Evolutionary conservation across 2,113 vertebrate species (phyloP).

Genomic region (Australoheros scitulus): DNA sequence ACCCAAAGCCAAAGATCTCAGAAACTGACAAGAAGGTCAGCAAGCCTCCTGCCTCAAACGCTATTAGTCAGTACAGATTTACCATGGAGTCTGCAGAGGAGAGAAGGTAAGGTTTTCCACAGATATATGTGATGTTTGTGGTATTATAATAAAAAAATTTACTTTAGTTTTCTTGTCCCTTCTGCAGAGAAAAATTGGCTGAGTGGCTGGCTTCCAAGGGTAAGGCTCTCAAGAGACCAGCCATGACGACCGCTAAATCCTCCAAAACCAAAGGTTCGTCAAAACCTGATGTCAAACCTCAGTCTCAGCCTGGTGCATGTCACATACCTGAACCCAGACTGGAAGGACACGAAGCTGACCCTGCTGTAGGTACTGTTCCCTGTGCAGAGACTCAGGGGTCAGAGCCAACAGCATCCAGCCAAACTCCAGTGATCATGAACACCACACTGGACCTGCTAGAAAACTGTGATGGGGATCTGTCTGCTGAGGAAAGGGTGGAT

Average conservation of each 20-base stretch:
- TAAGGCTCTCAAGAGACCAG: constrained; percentile 82
- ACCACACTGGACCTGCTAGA: constrained; percentile 73
- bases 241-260: constrained; percentile 36
- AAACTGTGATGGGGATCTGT: constrained; percentile 58
- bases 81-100: constrained; percentile 79
- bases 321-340: constrained; percentile 1
- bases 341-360: background rate
- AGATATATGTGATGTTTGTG: rapidly evolving
- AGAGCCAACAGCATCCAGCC: background rate
- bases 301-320: background rate
- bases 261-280: constrained; percentile 26
- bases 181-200: constrained; percentile 81
- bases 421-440: constrained; percentile 56
- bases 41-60: constrained; percentile 62
- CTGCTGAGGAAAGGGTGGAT: constrained; percentile 60
- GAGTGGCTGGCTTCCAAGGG: constrained; percentile 86
- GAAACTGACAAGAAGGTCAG: constrained; percentile 62
- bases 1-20: constrained; percentile 50
- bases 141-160: background rate
- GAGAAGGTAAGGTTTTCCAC: constrained; percentile 76
- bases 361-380: background rate
- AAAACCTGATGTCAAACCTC: constrained; percentile 23
- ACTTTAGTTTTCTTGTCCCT: background rate
- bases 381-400: background rate
- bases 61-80: constrained; percentile 67